A percentile compares a stretch with the other conserved stretches of the same genome.
Conservation (phyloP, 2,888 invertebrate species). For the Dryobota labecula region DNA sequence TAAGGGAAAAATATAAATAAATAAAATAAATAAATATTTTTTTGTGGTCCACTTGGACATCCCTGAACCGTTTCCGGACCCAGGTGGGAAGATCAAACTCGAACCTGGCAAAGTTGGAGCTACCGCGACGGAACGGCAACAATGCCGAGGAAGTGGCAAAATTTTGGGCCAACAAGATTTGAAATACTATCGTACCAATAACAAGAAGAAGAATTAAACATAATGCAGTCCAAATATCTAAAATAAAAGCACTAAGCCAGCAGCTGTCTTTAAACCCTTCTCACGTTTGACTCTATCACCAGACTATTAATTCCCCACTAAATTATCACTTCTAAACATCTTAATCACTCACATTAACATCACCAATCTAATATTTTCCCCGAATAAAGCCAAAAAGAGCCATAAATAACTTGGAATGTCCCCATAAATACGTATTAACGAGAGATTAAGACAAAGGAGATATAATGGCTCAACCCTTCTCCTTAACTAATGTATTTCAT, state of each 20-base stretch:
- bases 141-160: too few species aligned
- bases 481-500: constrained; percentile 76
- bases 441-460: constrained; percentile 76
- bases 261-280: background rate
- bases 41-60: too few species aligned
- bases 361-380: constrained; percentile 59
- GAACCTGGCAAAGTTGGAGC: too few species aligned
- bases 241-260: background rate
- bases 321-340: constrained; percentile 38
- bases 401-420: constrained; percentile 59
- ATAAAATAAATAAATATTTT: too few species aligned
- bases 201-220: too few species aligned
- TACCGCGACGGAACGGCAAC: too few species aligned
- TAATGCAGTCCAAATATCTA: too few species aligned
- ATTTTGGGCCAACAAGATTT: too few species aligned
- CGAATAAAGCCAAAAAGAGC: constrained; percentile 45
- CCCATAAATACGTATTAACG: constrained; percentile 77
- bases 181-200: too few species aligned
- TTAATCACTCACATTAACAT: constrained; percentile 61
- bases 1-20: too few species aligned
- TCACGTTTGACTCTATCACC: background rate
- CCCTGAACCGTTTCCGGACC: too few species aligned
- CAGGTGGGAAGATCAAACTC: too few species aligned
- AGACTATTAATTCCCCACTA: constrained; percentile 20
- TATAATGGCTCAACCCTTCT: constrained; percentile 73